Conservation (phyloP, 2,888 invertebrate genomes). For the Ramazzottius varieornatus region DNA sequence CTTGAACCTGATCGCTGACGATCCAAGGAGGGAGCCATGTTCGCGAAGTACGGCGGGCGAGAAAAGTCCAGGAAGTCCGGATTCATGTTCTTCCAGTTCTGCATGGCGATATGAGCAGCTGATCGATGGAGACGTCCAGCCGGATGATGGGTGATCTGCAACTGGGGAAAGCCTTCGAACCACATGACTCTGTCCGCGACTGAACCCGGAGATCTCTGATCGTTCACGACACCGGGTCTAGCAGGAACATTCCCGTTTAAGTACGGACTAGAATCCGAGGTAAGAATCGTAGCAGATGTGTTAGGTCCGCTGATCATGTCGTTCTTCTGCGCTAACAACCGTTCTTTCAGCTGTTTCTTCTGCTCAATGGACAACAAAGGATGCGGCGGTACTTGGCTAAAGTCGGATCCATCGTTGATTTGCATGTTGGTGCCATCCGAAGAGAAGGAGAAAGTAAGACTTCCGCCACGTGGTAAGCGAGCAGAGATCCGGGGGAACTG, state of each 20-base stretch:
- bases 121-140: neutral
- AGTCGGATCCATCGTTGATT: neutral
- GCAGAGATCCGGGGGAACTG: constrained; percentile 2
- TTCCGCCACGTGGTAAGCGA: neutral
- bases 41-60: no score
- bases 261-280: neutral
- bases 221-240: neutral
- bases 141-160: neutral
- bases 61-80: neutral
- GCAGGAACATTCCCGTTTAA: neutral
- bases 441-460: constrained; percentile 2
- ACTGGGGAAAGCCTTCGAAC: constrained; percentile 1
- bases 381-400: neutral
- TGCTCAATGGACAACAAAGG: neutral
- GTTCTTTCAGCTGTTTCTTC: neutral
- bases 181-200: neutral
- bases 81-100: neutral
- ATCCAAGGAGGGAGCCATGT: no score
- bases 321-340: neutral
- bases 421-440: neutral
- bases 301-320: neutral
- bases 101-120: neutral
- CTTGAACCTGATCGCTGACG: no score
- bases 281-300: neutral
- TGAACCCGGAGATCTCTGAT: neutral